Conservation (phyloP, 2,113 vertebrate species). For the Circaetus cinerascens region DNA sequence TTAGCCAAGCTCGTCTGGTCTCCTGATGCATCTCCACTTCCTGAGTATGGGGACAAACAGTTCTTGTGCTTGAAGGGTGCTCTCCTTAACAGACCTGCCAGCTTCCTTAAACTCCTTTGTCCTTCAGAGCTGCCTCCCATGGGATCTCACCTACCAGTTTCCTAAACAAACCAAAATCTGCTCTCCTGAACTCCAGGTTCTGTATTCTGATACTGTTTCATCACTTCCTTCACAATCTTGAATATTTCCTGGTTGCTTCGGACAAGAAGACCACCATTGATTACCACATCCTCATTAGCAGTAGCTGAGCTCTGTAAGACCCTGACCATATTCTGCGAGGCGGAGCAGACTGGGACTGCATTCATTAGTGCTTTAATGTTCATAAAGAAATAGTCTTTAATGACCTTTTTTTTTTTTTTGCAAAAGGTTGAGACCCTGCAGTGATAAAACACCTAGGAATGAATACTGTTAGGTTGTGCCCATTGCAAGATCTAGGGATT, state of each 20-base stretch:
- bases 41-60: not conserved
- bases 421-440: not conserved
- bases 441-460: not conserved
- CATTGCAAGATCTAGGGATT: not conserved
- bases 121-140: not conserved
- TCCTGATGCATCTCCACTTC: not conserved
- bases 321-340: not conserved
- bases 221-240: not conserved
- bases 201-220: not conserved
- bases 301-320: not conserved
- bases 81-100: not conserved
- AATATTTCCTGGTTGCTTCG: not conserved
- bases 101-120: not conserved
- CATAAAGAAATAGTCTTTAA: not conserved
- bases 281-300: not conserved
- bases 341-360: no score
- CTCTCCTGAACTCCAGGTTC: not conserved
- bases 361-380: not conserved
- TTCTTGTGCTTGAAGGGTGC: not conserved
- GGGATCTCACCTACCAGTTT: no score
- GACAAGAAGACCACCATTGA: not conserved
- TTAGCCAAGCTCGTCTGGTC: not conserved
- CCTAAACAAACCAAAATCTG: not conserved
- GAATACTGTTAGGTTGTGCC: not conserved
- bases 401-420: not conserved